Evolutionary conservation across 2,113 vertebrate species (phyloP), one percentile per base, ranked within the genome.

Genomic region (Rhynchomys soricoides): DNA sequence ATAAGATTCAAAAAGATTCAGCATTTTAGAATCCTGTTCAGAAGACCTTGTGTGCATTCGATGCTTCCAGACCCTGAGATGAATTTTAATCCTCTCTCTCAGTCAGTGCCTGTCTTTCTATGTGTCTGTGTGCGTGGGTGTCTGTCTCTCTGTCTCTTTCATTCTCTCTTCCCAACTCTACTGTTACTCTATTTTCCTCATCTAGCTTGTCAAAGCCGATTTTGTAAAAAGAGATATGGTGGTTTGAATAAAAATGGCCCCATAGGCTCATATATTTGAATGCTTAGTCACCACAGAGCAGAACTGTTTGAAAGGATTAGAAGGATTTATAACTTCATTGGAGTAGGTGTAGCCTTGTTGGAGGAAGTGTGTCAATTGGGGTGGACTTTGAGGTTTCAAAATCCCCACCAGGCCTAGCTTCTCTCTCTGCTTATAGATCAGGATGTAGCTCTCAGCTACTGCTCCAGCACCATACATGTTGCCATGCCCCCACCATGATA

Each of bases 41-140:
- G 85, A 94, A 94, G 90, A 91, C 66, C 64, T 31, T 40, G 74
- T 26, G 52, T 87, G 94, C 90, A 95, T 79, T n/a, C 64, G 70
- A 86, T 21, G 5, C 82, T 74, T 64, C 7, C 45, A 83, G 52
- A 16, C 74, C 82, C 45, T 40, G 78, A 81, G 52, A 57, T 62
- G 9, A 5, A 79, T 64, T 77, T 88, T 92, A 93, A 90, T 70
- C 43, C 29, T 64, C 17, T 48, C n/a, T n/a, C n/a, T n/a, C n/a
- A n/a, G 22, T 87, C 12, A 74, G 40, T 43, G 40, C 15, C 29
- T 78, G 75, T 50, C 26, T 78, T 3, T 50, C 29, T 78, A 13
- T 77, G 45, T 77, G 43, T 34, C 5, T 74, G 52, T 55, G n/a
- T n/a, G n/a, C n/a, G n/a, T n/a, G n/a, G n/a, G n/a, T n/a, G n/a